Conservation (phyloP, 2,113 vertebrate genomes). For the Heterochromis multidens region DNA sequence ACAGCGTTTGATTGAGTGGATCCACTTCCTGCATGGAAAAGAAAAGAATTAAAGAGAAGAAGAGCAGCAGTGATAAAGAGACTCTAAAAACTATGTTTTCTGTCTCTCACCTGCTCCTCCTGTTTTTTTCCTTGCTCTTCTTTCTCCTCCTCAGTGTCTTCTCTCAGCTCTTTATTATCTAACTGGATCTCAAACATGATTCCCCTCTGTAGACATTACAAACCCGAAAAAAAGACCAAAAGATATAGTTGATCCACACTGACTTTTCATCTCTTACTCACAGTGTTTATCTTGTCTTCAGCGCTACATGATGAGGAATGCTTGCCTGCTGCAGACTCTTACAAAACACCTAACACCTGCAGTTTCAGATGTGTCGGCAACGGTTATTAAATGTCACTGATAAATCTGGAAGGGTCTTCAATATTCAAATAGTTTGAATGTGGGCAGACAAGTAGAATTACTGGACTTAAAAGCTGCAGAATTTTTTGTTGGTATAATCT, state of each 20-base stretch:
- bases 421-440: neutral
- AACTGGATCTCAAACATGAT: conserved; percentile 89
- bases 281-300: neutral
- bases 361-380: neutral
- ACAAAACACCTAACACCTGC: too few relatives aligned
- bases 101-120: conserved; percentile 3
- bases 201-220: conserved; percentile 73
- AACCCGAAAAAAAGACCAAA: neutral
- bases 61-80: neutral
- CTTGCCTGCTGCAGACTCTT: too few relatives aligned
- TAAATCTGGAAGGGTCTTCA: neutral
- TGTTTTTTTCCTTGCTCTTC: neutral
- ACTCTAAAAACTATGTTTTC: neutral
- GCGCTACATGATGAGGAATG: too few relatives aligned
- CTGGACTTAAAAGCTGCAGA: neutral
- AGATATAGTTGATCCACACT: neutral
- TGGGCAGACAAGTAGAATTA: neutral
- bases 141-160: conserved; percentile 24
- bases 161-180: conserved; percentile 57
- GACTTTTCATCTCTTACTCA: too few relatives aligned
- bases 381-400: neutral
- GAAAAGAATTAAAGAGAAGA: neutral
- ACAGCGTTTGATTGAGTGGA: conserved; percentile 71
- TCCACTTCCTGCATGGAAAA: conserved; percentile 64
- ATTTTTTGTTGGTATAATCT: neutral